These are phyloP conservation scores for Homarus americanus DNA, from an alignment of 1,140 invertebrate genomes.

Conservation along the genomic window DNA sequence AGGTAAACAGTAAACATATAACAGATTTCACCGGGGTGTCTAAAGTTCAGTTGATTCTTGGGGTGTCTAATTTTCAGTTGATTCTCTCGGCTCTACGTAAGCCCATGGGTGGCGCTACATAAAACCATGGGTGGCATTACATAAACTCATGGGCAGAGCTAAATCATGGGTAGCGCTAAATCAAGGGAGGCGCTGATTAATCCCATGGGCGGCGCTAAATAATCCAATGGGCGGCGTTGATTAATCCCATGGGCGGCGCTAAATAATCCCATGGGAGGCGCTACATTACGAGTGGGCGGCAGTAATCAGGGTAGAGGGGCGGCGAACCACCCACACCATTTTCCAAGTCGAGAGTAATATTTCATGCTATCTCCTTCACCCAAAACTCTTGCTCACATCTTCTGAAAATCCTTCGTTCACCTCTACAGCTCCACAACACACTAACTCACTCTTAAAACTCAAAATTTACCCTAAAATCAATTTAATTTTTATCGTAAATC, in stretches of 20 bases:
- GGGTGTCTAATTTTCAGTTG: too few species aligned
- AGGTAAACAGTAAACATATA: too few species aligned
- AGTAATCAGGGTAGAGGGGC: conserved; percentile 20
- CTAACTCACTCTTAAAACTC: too few species aligned
- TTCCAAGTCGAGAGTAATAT: conserved; percentile 20
- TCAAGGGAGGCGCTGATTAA: not conserved
- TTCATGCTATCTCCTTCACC: not conserved
- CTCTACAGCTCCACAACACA: not conserved
- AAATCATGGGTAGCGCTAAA: not conserved
- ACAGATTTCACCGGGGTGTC: too few species aligned
- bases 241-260: not conserved
- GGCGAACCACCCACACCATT: conserved; percentile 22
- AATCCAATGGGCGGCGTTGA: too few species aligned
- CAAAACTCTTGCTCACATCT: too few species aligned
- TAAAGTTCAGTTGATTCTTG: too few species aligned
- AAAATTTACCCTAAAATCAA: too few species aligned
- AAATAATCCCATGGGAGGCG: not conserved
- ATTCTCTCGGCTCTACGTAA: too few species aligned
- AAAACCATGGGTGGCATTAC: not conserved
- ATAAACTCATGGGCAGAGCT: not conserved
- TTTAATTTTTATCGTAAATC: too few species aligned
- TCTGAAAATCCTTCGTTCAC: not conserved
- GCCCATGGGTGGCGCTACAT: not conserved
- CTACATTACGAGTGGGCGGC: not conserved
- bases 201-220: not conserved